Base-by-base conservation (phyloP, 2,888 invertebrate species). In the Holacanthella duospinosa region DNA sequence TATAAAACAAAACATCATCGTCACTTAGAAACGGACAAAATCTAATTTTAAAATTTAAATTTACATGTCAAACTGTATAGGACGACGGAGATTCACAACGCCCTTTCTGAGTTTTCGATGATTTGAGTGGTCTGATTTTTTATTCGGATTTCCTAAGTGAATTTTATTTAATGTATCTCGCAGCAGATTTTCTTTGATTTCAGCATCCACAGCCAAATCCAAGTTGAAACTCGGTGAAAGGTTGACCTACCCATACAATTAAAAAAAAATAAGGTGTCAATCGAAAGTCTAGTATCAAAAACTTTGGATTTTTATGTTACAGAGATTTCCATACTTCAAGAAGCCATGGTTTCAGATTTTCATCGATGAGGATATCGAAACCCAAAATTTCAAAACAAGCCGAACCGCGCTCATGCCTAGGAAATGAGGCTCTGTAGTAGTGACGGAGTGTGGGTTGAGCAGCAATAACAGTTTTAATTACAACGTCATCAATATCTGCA, bases 201-300 rank as follows among this genome's bases (percentile, higher is more conserved):
- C 89, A 66, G 84, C 82, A 77, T 94, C 93, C 56, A 93, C 80
- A 66, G 85, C 83, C 1, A 92, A 87, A 76, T 92, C 91, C 21
- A 90, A 91, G 77, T 92, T 89, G 76, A 93, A 93, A 77, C 93
- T 93, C 1, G 93, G 93, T 6, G 93, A 93, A 77, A 93, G 93
- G 78, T 94, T 94, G 2, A 90, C 89, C 86, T 86, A 69, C 2
- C 66, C 59, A 43, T 26, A 6, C 56, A 28, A 29, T 24, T 21
- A 60, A 63, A 55, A 57, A n/a, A 24, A 29, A 29, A 16, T 57
- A 54, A 12, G 26, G 25, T 21, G n/a, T 36, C n/a, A n/a, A n/a
- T n/a, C n/a, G n/a, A n/a, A 28, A 29, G 27, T n/a, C 19, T 21
- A 28, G 16, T 29, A 55, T 27, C 27, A 43, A 43, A 43, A n/a